Base-by-base conservation (phyloP, 1,140 invertebrate species). In the Musca vetustissima region DNA sequence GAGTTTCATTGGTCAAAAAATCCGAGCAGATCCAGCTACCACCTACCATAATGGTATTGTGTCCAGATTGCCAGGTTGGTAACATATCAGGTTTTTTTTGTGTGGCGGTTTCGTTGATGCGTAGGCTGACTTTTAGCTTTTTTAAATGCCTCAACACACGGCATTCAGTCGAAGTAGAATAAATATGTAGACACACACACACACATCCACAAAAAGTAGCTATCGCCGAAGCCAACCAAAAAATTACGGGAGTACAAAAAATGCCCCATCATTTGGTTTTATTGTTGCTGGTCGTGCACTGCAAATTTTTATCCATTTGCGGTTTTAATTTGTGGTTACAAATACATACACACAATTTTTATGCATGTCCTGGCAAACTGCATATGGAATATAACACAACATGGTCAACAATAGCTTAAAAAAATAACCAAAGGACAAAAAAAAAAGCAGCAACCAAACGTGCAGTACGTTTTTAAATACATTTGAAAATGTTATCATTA, bases 281-380 rank as follows among this genome's bases (percentile, higher is more conserved):
- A n/a, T n/a, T 43, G 36, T 43, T 4, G 6, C 6, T 43, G 36
- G 6, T 43, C 13, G 36, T 43, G 11, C 11, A 43, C 6, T 43
- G 36, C 36, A 43, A n/a, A 43, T 43, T 59, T 32, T 59, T 61
- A 32, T 61, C 57, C 57, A 61, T 15, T 61, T 61, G 57, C 36
- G 57, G 57, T 61, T 61, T 17, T 32, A 32, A 61, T 61, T 61
- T 61, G 57, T 43, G 57, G 57, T 21, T 43, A 61, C 19, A 59
- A 61, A 61, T 61, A 61, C 32, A 43, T 28, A 61, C n/a, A n/a
- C n/a, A n/a, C n/a, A n/a, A n/a, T 43, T 61, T 61, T 36, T 21
- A 36, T 61, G 11, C 36, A 43, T 43, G 36, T 43, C 36, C 7
- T 43, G 36, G 36, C 36, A 43, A n/a, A 43, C 36, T 9, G 13